Percentiles rank a stretch among this genome's conserved stretches.
Conservation (phyloP, 2,888 invertebrate genomes). For the Apotomis betuletana region DNA sequence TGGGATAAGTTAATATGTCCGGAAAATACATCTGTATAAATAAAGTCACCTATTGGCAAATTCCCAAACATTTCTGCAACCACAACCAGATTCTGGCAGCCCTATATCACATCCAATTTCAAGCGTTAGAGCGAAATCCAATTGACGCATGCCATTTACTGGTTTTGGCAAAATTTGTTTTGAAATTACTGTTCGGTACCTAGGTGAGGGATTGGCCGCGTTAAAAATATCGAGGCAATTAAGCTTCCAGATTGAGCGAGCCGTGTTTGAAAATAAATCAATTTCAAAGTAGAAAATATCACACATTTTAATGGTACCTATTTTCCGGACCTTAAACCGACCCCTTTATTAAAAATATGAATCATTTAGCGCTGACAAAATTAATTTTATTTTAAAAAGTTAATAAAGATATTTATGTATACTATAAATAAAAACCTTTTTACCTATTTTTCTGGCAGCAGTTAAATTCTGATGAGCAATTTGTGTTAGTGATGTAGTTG, state of each 20-base stretch:
- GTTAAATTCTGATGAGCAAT: too few species aligned
- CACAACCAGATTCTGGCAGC: not conserved
- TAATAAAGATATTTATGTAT: too few species aligned
- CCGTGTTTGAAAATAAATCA: not conserved
- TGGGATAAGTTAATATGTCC: not conserved
- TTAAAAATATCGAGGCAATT: constrained; percentile 8
- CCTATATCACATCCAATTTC: not conserved
- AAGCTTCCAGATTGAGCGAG: not conserved
- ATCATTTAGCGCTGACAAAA: too few species aligned
- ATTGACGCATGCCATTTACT: not conserved
- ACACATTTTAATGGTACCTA: too few species aligned
- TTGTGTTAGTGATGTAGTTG: too few species aligned
- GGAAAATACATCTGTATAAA: not conserved
- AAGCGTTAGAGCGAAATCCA: not conserved
- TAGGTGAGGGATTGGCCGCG: not conserved
- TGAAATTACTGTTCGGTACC: not conserved
- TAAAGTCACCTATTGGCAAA: not conserved
- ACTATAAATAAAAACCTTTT: too few species aligned
- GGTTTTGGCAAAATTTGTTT: not conserved
- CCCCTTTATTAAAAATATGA: too few species aligned
- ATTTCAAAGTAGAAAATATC: not conserved
- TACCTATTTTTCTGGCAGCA: too few species aligned
- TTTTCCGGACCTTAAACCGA: too few species aligned
- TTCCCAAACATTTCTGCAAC: not conserved
- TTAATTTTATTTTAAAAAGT: too few species aligned